phyloP scores from a whole-genome alignment of 1,140 invertebrate genomes.

The Platyura marginata region DNA sequence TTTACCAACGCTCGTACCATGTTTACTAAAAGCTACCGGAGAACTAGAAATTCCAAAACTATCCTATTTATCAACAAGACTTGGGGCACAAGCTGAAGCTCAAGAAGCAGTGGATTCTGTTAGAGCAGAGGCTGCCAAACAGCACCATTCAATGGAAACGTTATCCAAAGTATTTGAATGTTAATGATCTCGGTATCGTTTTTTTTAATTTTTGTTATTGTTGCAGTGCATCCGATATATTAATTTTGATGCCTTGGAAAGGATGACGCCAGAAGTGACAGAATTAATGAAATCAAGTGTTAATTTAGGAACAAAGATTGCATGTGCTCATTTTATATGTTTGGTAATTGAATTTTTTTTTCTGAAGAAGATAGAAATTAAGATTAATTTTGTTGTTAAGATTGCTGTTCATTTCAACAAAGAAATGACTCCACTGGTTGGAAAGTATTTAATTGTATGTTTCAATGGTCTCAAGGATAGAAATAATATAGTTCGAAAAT shows the following conservation, averaged over 20 bases:
- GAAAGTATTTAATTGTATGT: conserved; percentile 61
- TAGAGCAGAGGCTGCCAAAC: conserved; percentile 55
- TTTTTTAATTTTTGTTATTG: conserved; percentile 13
- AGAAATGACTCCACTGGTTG: conserved; percentile 33
- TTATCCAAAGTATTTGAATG: conserved; percentile 44
- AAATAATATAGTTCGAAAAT: conserved; percentile 63
- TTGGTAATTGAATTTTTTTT: conserved; percentile 36
- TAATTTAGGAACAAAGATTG: conserved; percentile 68
- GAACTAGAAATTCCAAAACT: conserved; percentile 64
- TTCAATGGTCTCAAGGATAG: conserved; percentile 66
- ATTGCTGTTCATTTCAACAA: conserved; percentile 26
- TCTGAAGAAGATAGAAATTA: too few species aligned
- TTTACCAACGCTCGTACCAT: conserved; percentile 60
- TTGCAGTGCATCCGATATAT: conserved; percentile 69
- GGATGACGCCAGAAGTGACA: conserved; percentile 59
- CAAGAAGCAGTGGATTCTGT: conserved; percentile 59
- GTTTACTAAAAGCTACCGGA: conserved; percentile 64
- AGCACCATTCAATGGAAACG: conserved; percentile 74
- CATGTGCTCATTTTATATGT: conserved; percentile 67
- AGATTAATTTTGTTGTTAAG: conserved; percentile 23
- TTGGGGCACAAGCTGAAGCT: conserved; percentile 39
- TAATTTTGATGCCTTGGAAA: conserved; percentile 51
- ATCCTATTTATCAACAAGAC: conserved; percentile 56
- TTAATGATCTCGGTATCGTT: too few species aligned
- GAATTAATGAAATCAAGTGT: conserved; percentile 66